phyloP scores from a whole-genome alignment of 2,113 vertebrate genomes.

The Siniperca chuatsi region DNA sequence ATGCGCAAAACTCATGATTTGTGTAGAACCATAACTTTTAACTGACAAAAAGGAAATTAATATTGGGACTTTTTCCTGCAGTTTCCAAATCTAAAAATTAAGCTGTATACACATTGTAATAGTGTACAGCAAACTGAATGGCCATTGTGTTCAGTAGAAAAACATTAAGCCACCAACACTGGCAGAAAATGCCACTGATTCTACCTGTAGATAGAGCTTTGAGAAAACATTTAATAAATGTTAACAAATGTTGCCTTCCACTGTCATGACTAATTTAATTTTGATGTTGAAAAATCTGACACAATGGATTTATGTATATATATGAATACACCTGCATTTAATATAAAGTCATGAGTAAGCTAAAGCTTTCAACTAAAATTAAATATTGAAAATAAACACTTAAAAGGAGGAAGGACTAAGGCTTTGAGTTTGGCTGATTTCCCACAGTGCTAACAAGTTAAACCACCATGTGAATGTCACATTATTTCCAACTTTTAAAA shows the following conservation, averaged over 20 bases:
- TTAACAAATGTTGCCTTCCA: too few relatives aligned
- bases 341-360: background rate
- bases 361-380: background rate
- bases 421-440: background rate
- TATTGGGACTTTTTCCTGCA: background rate
- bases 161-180: background rate
- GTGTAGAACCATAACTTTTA: background rate
- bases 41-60: background rate
- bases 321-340: background rate
- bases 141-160: background rate
- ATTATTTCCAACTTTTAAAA: background rate
- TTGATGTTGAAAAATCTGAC: background rate
- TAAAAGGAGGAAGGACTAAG: background rate
- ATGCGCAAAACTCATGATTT: background rate
- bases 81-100: background rate
- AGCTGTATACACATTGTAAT: background rate
- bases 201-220: background rate
- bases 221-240: background rate
- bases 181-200: background rate
- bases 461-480: background rate
- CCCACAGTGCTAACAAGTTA: background rate
- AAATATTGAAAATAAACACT: background rate
- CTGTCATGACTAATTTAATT: background rate
- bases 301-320: background rate
- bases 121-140: background rate